These are phyloP conservation scores for Paedocypris micromegethes DNA, from an alignment of 2,797 vertebrate genomes.

Conservation along the genomic window DNA sequence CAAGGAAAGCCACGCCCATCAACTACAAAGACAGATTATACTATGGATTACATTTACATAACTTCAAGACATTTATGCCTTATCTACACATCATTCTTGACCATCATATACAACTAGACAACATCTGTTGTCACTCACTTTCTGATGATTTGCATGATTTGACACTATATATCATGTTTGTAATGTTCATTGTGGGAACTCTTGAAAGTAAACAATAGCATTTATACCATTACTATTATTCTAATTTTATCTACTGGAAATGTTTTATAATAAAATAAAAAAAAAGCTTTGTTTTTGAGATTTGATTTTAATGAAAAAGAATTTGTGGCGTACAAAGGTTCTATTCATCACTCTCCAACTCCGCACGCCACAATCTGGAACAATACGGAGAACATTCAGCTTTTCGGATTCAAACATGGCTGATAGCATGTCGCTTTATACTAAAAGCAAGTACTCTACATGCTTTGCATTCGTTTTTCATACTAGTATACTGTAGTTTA, in stretches of 20 bases:
- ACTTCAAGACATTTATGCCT: neutral
- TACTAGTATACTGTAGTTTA: too few species aligned
- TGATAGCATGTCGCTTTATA: neutral
- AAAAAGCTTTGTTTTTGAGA: slow-evolving; percentile 10
- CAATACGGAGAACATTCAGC: slow-evolving; percentile 4
- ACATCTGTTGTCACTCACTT: too few species aligned
- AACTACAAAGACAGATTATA: slow-evolving; percentile 61
- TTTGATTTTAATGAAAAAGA: slow-evolving; percentile 1
- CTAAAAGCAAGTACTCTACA: neutral
- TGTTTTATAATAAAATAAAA: too few species aligned
- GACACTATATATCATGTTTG: too few species aligned
- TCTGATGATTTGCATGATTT: too few species aligned
- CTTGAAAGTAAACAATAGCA: too few species aligned
- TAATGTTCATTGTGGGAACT: too few species aligned
- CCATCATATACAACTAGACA: too few species aligned
- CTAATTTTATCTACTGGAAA: too few species aligned
- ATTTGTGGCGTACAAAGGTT: slow-evolving; percentile 9
- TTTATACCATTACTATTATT: too few species aligned
- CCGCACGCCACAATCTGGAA: neutral
- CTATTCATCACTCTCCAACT: slow-evolving; percentile 22
- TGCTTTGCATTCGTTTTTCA: too few species aligned
- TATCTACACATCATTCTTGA: neutral
- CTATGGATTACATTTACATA: neutral
- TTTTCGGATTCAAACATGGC: slow-evolving; percentile 1
- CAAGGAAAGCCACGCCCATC: slow-evolving; percentile 82